These are phyloP conservation scores for Contarinia nasturtii DNA, from an alignment of 1,140 invertebrate genomes.

Conservation along the genomic window DNA sequence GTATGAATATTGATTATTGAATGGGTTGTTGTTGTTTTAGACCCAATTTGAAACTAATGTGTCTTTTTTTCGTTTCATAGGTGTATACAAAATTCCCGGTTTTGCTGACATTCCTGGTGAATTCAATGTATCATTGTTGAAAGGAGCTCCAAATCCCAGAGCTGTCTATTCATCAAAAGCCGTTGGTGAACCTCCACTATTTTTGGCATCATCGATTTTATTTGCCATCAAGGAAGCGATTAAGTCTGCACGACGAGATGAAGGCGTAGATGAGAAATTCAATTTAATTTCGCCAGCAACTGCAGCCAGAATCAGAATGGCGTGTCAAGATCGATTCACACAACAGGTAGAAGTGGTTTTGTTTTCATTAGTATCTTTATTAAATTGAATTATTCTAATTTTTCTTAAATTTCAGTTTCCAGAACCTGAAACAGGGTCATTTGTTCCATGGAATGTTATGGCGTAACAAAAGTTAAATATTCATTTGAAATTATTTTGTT, in stretches of 20 bases:
- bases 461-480: constrained; percentile 11
- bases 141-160: constrained; percentile 66
- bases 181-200: constrained; percentile 86
- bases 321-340: constrained; percentile 72
- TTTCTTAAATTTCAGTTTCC: constrained; percentile 25
- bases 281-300: constrained; percentile 73
- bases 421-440: constrained; percentile 25
- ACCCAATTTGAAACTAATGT: no score
- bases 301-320: constrained; percentile 72
- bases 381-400: no score
- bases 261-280: constrained; percentile 39
- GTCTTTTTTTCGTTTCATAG: no score
- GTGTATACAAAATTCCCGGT: constrained; percentile 72
- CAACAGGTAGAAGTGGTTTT: constrained; percentile 34
- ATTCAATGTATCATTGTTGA: constrained; percentile 83
- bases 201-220: constrained; percentile 67
- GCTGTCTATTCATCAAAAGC: constrained; percentile 95
- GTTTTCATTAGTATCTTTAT: background rate
- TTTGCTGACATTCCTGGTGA: constrained; percentile 76
- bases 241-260: constrained; percentile 49
- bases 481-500: no score
- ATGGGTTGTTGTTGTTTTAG: no score
- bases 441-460: constrained; percentile 38
- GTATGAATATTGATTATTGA: no score
- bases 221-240: constrained; percentile 87